Conservation (phyloP, 2,797 vertebrate species). For the Pantherophis alleghaniensis region DNA sequence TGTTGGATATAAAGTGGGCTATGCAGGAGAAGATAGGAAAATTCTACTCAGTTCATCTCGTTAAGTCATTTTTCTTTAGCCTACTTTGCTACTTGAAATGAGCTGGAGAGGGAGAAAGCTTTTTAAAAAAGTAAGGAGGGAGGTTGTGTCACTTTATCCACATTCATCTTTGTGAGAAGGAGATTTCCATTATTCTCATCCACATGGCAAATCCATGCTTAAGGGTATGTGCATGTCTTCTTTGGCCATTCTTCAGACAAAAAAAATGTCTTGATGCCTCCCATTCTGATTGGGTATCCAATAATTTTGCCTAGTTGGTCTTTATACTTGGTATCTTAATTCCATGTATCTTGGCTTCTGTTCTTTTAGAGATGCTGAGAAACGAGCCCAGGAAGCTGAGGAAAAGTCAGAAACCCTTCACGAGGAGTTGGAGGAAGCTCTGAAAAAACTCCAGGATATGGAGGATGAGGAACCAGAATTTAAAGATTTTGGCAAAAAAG, state of each 20-base stretch:
- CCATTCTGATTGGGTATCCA: too few species aligned
- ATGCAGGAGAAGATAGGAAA: background rate
- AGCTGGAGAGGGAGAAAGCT: background rate
- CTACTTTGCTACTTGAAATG: background rate
- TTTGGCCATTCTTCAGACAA: background rate
- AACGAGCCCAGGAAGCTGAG: constrained; percentile 72
- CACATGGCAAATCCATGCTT: background rate
- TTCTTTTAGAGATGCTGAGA: constrained; percentile 76
- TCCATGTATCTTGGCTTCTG: constrained; percentile 22
- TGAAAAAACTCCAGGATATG: constrained; percentile 79
- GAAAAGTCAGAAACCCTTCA: constrained; percentile 75
- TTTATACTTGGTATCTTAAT: constrained; percentile 20
- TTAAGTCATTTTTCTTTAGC: background rate
- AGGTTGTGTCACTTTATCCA: background rate
- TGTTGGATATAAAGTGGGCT: background rate
- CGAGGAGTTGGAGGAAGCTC: constrained; percentile 76
- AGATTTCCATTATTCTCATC: background rate
- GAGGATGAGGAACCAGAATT: constrained; percentile 67
- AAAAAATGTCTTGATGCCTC: background rate
- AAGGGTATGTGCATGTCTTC: background rate
- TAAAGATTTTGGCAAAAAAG: background rate
- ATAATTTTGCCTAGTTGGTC: background rate
- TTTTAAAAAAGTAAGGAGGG: background rate
- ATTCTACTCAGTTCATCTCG: background rate
- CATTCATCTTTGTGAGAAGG: background rate